phyloP scores from a whole-genome alignment of 2,797 vertebrate genomes.

The Lepilemur septentrionalis region DNA sequence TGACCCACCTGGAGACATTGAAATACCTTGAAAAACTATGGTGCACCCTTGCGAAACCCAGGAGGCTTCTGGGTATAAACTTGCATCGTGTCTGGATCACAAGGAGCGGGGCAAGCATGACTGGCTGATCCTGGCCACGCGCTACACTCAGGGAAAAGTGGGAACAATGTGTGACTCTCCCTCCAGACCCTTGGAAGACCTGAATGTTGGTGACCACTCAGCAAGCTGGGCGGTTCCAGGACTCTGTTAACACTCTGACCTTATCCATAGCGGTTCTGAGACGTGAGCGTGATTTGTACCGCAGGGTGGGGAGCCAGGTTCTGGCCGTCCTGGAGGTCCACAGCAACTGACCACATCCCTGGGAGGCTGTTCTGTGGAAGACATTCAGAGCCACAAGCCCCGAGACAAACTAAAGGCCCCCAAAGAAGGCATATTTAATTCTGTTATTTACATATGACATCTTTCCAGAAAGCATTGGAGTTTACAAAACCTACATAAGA shows the following conservation, averaged over 20 bases:
- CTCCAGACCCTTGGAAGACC: neutral
- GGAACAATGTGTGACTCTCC: neutral
- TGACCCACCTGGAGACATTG: neutral
- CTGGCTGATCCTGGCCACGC: neutral
- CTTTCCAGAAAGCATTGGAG: neutral
- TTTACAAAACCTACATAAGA: neutral
- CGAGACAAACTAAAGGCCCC: neutral
- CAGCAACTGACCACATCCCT: neutral
- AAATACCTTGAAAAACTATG: neutral
- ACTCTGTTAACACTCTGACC: neutral
- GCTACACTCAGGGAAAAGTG: neutral
- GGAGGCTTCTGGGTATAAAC: neutral
- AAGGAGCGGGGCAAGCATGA: neutral
- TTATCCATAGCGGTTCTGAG: neutral
- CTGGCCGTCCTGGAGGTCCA: too few species aligned
- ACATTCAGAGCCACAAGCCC: neutral
- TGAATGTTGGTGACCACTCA: neutral
- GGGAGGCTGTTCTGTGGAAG: neutral
- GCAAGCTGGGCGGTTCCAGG: neutral
- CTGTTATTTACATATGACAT: neutral
- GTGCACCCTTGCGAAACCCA: conserved; percentile 2
- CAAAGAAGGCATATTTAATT: neutral
- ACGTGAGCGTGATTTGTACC: neutral
- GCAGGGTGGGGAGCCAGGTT: neutral
- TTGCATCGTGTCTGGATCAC: neutral